Base-by-base conservation (phyloP, 2,888 invertebrate genomes). In the Liodrosophila aerea region DNA sequence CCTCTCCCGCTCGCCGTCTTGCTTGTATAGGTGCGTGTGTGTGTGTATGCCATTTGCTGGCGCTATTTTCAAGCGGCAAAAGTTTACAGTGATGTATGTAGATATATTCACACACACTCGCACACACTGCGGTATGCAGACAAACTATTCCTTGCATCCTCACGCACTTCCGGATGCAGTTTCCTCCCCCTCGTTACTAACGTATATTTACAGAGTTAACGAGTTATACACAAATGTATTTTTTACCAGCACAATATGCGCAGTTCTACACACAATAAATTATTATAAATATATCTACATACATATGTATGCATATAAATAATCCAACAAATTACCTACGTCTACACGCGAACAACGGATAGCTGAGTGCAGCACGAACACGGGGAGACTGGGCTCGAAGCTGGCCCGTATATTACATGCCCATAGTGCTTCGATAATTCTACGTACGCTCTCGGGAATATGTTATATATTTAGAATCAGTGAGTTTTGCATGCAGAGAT, bases 341-440 rank as follows among this genome's bases (percentile, higher is more conserved):
- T 67, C 65, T 65, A 76, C 64, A 51, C 81, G 73, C 73, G 70
- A 73, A 61, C 58, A 77, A 58, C 76, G 63, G 69, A 65, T 70
- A 76, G 80, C 73, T 70, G 76, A 80, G 73, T 78, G 81, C 81
- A 78, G 77, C 77, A 80, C 84, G 84, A 62, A 67, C 81, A 80
- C 84, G 64, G 84, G 76, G 77, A 83, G 82, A 76, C 76, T 76
- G 82, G 76, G 73, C 83, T 71, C 68, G 70, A 64, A 60, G 67
- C 40, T 66, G 60, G 54, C 45, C 73, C 81, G 74, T 64, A 61
- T 75, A 65, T 83, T 83, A 82, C 76, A 83, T 73, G 70, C 69
- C 67, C 63, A 71, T 61, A 43, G 31, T 65, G 47, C 29, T 64
- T 62, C 66, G 67, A 62, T 56, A 53, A 60, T 67, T 67, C 13